Percentiles rank a stretch among this genome's conserved stretches.
Evolutionary conservation across 2,113 vertebrate species (phyloP).

Genomic region (Euleptes europaea): DNA sequence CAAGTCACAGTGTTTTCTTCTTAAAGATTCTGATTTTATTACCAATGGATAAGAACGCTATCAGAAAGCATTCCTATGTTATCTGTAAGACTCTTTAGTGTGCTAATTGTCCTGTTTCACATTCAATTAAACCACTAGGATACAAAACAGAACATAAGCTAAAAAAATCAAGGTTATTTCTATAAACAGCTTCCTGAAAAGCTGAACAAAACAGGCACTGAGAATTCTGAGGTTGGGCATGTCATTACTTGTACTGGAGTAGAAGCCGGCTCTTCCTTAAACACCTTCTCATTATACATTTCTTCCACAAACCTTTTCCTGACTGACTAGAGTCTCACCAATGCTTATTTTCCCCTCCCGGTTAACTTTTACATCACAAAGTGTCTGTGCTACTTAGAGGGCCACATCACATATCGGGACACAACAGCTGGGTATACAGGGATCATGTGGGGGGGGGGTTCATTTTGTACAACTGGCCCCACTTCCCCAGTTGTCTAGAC

Average conservation of each 20-base stretch:
- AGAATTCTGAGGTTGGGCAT: neutral
- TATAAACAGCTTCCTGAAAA: conserved; percentile 45
- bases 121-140: conserved; percentile 57
- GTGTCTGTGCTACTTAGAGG: neutral
- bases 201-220: conserved; percentile 8
- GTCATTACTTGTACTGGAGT: neutral
- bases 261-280: neutral
- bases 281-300: neutral
- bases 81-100: conserved; percentile 69
- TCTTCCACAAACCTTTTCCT: neutral
- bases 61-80: conserved; percentile 65
- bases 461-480: no score
- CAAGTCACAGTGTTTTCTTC: neutral
- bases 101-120: conserved; percentile 62
- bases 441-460: no score
- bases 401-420: neutral
- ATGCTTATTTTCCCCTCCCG: neutral
- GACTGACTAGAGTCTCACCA: neutral
- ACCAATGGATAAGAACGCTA: conserved; percentile 45
- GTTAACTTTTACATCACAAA: neutral
- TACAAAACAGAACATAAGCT: conserved; percentile 55
- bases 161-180: conserved; percentile 69
- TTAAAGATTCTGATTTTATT: conserved; percentile 18
- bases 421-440: neutral
- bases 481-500: no score